Evolutionary conservation across 2,113 vertebrate species (phyloP).

Genomic region (Tragelaphus scriptus): DNA sequence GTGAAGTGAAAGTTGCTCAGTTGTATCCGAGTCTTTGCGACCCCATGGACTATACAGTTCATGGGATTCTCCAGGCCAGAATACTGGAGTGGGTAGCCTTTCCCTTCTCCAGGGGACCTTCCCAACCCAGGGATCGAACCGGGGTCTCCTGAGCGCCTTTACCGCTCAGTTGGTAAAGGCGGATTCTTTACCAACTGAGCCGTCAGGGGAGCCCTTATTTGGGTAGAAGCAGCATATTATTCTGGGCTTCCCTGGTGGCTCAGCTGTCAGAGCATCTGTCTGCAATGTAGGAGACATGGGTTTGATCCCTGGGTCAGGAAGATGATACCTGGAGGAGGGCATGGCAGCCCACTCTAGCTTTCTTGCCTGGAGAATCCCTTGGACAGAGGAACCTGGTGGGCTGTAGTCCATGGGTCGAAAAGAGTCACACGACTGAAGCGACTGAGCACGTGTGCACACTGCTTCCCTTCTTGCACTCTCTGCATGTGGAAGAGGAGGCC

Average conservation of each 20-base stretch:
- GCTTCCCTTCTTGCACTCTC: not conserved
- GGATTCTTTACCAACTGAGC: not conserved
- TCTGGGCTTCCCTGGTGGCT: not conserved
- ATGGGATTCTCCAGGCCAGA: not conserved
- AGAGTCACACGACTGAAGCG: not conserved
- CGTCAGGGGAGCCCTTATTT: not conserved
- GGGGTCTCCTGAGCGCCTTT: no score
- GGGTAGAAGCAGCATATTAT: not conserved
- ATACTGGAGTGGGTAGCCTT: not conserved
- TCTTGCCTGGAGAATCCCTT: not conserved
- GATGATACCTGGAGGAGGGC: not conserved
- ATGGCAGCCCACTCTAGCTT: not conserved
- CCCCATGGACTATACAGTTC: not conserved
- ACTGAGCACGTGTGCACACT: not conserved
- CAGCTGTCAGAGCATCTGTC: not conserved
- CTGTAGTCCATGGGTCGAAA: not conserved
- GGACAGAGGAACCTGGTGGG: not conserved
- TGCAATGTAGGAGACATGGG: not conserved
- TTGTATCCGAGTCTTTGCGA: not conserved
- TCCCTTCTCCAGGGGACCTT: not conserved
- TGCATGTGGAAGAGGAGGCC: not conserved
- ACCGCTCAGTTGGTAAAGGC: no score
- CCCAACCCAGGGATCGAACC: not conserved
- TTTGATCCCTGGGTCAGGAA: not conserved
- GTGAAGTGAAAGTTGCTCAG: not conserved